Percentiles rank a stretch among this genome's conserved stretches.
Evolutionary conservation across 2,113 vertebrate genomes (phyloP).

Genomic region (Gymnobelideus leadbeateri): DNA sequence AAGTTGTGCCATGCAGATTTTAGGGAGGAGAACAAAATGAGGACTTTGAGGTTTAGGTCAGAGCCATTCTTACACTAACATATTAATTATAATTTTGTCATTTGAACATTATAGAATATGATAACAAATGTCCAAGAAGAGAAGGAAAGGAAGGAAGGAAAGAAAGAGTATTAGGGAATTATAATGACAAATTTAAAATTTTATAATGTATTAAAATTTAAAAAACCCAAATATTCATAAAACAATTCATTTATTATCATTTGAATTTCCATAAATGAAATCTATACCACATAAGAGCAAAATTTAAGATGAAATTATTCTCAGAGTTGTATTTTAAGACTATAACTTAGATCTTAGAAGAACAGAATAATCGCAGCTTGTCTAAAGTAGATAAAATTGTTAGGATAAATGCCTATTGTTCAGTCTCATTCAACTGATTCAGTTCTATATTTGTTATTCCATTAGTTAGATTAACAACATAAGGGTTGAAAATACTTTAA

Average conservation of each 20-base stretch:
- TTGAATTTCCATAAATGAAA: background rate
- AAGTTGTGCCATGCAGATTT: background rate
- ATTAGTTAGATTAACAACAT: conserved; percentile 78
- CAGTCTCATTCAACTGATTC: conserved; percentile 54
- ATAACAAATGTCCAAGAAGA: background rate
- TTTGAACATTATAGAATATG: background rate
- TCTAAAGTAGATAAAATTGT: conserved; percentile 55
- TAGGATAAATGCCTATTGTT: conserved; percentile 47
- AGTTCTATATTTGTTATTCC: conserved; percentile 75
- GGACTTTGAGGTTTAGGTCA: background rate
- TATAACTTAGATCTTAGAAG: background rate
- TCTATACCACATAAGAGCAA: background rate
- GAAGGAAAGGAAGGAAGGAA: background rate
- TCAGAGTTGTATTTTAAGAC: background rate
- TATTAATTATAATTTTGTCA: background rate
- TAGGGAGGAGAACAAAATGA: background rate
- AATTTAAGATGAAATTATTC: background rate
- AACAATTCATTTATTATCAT: background rate
- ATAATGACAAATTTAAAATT: background rate
- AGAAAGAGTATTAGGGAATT: background rate
- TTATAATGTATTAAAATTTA: background rate
- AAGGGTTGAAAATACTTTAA: conserved; percentile 57
- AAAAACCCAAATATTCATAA: background rate
- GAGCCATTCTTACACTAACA: background rate
- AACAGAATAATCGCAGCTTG: conserved; percentile 1